Conservation (phyloP, 2,113 vertebrate genomes). For the Trogon melanurus region DNA sequence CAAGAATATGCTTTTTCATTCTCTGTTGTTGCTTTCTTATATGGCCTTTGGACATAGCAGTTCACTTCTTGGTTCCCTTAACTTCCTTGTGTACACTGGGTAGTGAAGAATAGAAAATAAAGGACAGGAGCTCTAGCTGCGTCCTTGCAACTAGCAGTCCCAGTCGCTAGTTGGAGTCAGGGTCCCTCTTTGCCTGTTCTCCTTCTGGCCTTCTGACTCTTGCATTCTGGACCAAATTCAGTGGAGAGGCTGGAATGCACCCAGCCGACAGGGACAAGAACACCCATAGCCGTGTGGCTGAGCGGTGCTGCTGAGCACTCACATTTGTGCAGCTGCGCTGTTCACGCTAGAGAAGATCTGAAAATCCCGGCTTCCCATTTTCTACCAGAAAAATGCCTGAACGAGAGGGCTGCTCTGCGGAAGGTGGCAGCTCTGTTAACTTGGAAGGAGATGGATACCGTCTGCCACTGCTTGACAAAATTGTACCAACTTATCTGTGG, state of each 20-base stretch:
- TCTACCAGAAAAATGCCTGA: neutral
- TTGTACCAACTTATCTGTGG: neutral
- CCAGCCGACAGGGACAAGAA: neutral
- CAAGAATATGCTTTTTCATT: neutral
- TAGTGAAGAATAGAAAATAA: neutral
- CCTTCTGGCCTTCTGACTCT: neutral
- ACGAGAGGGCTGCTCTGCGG: neutral
- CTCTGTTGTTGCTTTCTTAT: neutral
- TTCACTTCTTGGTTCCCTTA: neutral
- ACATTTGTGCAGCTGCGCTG: fast-evolving
- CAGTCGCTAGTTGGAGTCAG: neutral
- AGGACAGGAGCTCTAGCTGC: neutral
- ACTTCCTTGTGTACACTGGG: neutral
- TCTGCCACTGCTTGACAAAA: neutral
- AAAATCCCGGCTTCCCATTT: neutral
- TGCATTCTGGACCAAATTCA: neutral
- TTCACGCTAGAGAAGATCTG: neutral
- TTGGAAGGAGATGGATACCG: neutral
- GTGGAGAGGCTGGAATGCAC: neutral
- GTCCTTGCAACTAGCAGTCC: neutral
- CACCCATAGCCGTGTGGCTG: neutral
- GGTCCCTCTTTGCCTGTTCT: neutral
- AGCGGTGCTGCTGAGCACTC: neutral
- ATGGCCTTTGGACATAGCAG: neutral
- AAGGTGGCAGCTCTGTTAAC: neutral